Base-by-base conservation (phyloP, 2,113 vertebrate species). In the chimpanzee (Pan troglodytes) region DNA sequence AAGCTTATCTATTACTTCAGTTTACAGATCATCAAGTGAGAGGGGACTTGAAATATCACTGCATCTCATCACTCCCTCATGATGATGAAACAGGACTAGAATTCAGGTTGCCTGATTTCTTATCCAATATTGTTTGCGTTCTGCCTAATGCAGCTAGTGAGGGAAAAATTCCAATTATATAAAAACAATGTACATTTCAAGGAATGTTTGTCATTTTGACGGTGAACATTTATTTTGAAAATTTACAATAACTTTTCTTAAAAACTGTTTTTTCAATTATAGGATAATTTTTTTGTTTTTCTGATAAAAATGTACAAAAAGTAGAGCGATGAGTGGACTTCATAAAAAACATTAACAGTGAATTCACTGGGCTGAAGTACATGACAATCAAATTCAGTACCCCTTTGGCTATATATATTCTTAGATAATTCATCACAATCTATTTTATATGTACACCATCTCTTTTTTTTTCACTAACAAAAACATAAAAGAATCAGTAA, bases 11-110 rank as follows among this genome's bases (percentile, higher is more conserved):
- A 90, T 88, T 96, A 96, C 76, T 55, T 9, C 43, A 90, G 84
- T 93, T 96, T 89, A 96, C 93, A 97, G 88, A 93, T 93, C 88
- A 93, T 88, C 13, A 1, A 32, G 52, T 78, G 87, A 90, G 90
- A 87, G 43, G 55, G 72, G 35, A 92, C 82, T 57, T 91, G 73
- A 55, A 87, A 38, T 75, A 35, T 73, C 82, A 67, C 73, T 0
- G 1, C 43, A 27, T 89, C 76, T 88, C 57, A 59, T 95, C 35
- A 86, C 13, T 59, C 80, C 45, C 68, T 81, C 38, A 93, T 92
- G 96, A 87, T n/a, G 84, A 59, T 43, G 32, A 86, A 83, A 80
- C 11, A 93, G 70, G 32, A 68, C 38, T 43, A 75, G 45, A 95
- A 86, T 61, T 67, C 35, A 82, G 18, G 27, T 90, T 78, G 18